Evolutionary conservation across 2,888 invertebrate genomes (phyloP), one percentile per base, ranked within the genome.

Genomic region (Cenopis cana): DNA sequence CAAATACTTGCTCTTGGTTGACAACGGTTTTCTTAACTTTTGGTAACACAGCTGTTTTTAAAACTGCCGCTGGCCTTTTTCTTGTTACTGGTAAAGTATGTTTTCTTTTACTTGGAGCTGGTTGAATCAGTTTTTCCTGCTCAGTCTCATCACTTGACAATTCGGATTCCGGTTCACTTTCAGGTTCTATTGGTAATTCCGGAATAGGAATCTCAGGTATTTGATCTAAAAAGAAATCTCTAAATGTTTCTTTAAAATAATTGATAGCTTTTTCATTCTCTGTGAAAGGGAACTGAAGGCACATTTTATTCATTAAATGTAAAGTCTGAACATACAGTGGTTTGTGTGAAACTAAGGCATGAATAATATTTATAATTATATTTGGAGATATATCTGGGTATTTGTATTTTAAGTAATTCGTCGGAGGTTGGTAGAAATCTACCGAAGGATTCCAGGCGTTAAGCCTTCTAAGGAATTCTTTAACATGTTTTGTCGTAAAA

Each of bases 251-350:
- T 79, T 89, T 89, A 67, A 94, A 92, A 76, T 82, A 86, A 8
- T 76, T 65, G 10, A 85, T 18, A 14, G 89, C 84, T 75, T 86
- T 83, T 33, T 80, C 75, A 74, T 93, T 93, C 55, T 94, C 83
- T 76, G 89, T 94, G 89, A 99, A 98, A 0, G 99, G 99, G 55
- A 96, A 95, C 18, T 97, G 96, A 61, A 99, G 88, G 85, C 97
- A 97, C 98, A 99, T 98, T 89, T 97, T 97, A 85, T 99, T 99
- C 98, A 99, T 98, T 66, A 99, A 94, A 90, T 99, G 98, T 59
- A 99, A 83, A 11, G 96, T 95, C 94, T 97, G 96, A 0, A 95
- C 95, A 83, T 99, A 99, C 86, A 99, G 97, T 79, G 96, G 95
- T 67, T 97, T 96, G 77, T 97, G 95, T 17, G 95, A 94, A 68